Conservation (phyloP, 2,888 invertebrate genomes). For the Campoplex nolae region DNA sequence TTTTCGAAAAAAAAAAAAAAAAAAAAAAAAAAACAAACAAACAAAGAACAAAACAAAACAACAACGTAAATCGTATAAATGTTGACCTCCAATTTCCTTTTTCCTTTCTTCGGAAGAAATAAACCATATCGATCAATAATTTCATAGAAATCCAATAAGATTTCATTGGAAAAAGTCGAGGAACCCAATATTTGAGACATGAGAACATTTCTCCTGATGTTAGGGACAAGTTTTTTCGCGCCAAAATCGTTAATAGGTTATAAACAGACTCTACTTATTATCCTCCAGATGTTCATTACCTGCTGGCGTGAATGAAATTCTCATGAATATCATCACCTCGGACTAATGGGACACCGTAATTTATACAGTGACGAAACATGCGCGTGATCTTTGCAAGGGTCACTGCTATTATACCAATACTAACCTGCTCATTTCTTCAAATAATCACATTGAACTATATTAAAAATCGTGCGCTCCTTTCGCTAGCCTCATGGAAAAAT, state of each 20-base stretch:
- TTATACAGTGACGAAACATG: not conserved
- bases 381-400: not conserved
- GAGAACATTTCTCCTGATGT: not conserved
- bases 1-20: not conserved
- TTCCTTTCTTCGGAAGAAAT: not conserved
- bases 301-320: not conserved
- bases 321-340: not conserved
- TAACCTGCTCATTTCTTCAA: too few relatives aligned
- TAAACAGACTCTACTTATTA: not conserved
- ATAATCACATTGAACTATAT: not conserved
- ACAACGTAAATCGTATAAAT: not conserved
- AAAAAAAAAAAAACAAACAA: too few relatives aligned
- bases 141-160: too few relatives aligned
- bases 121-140: not conserved
- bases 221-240: not conserved
- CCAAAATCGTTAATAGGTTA: not conserved
- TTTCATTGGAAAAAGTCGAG: too few relatives aligned
- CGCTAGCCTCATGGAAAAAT: not conserved
- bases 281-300: not conserved
- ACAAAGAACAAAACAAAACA: too few relatives aligned
- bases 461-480: not conserved
- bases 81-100: not conserved
- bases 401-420: not conserved
- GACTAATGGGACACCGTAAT: not conserved
- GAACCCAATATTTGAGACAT: too few relatives aligned